Base-by-base conservation (phyloP, 2,797 vertebrate genomes). In the Kryptopterus vitreolus region DNA sequence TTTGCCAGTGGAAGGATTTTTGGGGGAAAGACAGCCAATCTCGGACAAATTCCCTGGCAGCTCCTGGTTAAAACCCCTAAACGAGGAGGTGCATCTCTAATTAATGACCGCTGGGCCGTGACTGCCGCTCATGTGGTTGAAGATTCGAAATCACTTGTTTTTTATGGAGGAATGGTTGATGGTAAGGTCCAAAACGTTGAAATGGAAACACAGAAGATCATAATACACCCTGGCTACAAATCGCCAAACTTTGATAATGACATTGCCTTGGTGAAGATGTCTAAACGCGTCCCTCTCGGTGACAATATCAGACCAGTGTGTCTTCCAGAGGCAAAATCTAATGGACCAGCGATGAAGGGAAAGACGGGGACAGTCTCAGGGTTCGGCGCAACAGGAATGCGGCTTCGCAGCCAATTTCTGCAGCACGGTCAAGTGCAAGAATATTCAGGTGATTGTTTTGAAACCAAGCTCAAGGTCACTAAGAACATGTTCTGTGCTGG, bases 401-500 rank as follows among this genome's bases (percentile, higher is more conserved):
- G 0, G 0, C 0, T 0, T 0, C 0, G 0, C 0, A 80, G 85
- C 61, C 0, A 0, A 0, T 0, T 0, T 0, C 90, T 96, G 76
- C 87, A 85, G 76, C 90, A 92, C 1, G 91, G 90, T 6, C 78
- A 53, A 13, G 84, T 98, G 0, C 6, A 33, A 9, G 84, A 86
- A 61, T 79, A 86, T 35, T 0, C 87, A 1, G 38, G 0, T 0
- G 0, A 0, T 4, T 93, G 92, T 83, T 1, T 31, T 24, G 0
- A 83, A 0, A 82, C 85, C 0, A 0, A 11, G 8, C 4, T 0
- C 0, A 18, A 81, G 62, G 83, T 95, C 87, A 97, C 95, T 0
- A 18, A 91, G 2, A 99, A 98, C 81, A 98, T 99, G 97, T 92
- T 98, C 86, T 99, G 97, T 88, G 96, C 96, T 5, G 96, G 96